phyloP scores from a whole-genome alignment of 2,113 vertebrate species.

The Oryzias woworae region DNA sequence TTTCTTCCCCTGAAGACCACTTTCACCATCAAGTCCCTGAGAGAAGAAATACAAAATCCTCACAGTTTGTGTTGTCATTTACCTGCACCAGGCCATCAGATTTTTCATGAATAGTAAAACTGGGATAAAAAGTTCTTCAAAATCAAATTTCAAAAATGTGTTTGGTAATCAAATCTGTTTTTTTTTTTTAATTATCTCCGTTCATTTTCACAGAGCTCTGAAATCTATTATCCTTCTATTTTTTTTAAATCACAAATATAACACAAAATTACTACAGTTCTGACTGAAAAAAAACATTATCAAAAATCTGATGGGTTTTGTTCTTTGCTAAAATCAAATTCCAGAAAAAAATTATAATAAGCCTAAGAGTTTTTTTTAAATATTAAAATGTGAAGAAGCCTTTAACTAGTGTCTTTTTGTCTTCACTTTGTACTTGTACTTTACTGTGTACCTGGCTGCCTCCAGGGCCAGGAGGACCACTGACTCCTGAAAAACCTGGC shows the following conservation, averaged over 20 bases:
- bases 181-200: neutral
- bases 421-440: neutral
- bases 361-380: too few species aligned
- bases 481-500: conserved; percentile 78
- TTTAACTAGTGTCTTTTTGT: neutral
- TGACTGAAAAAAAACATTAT: too few species aligned
- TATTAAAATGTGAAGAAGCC: too few species aligned
- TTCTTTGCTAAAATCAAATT: too few species aligned
- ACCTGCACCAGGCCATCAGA: neutral
- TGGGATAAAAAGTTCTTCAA: conserved; percentile 4
- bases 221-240: too few species aligned
- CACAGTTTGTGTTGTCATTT: conserved; percentile 1
- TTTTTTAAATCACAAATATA: too few species aligned
- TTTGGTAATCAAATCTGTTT: neutral
- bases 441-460: conserved; percentile 74
- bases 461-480: conserved; percentile 68
- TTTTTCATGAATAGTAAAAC: neutral
- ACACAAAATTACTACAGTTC: too few species aligned
- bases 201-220: too few species aligned
- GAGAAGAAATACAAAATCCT: conserved; percentile 39
- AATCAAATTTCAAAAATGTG: neutral
- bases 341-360: too few species aligned
- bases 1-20: conserved; percentile 76
- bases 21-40: conserved; percentile 84
- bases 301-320: too few species aligned